Percentiles rank a stretch among this genome's conserved stretches.
Evolutionary conservation across 1,140 invertebrate species (phyloP).

Genomic region (Parasteatoda tepidariorum): DNA sequence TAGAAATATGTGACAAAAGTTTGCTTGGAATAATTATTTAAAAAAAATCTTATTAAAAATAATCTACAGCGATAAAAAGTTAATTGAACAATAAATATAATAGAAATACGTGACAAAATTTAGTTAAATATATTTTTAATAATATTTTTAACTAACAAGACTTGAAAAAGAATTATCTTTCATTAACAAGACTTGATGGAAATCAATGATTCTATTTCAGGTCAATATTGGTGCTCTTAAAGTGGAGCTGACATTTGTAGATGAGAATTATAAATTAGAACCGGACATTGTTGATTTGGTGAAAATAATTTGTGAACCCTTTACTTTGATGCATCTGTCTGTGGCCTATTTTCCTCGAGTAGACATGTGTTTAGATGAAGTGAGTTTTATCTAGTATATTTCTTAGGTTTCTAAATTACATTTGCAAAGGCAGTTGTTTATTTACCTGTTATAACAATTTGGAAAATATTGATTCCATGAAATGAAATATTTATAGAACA

Average conservation of each 20-base stretch:
- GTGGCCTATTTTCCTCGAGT: conserved; percentile 38
- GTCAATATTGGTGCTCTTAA: conserved; percentile 16
- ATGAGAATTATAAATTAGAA: neutral
- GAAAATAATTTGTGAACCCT: conserved; percentile 32
- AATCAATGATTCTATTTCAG: conserved; percentile 7
- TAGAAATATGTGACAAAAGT: no score
- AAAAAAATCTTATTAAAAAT: no score
- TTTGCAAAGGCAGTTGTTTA: neutral
- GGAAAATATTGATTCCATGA: neutral
- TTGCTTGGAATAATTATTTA: no score
- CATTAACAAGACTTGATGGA: no score
- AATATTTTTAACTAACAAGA: no score
- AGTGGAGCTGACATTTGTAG: neutral
- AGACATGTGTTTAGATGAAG: conserved; percentile 29
- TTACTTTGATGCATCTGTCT: conserved; percentile 37
- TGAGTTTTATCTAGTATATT: neutral
- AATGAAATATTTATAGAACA: no score
- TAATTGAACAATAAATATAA: no score
- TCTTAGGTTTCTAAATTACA: neutral
- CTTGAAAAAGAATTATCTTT: no score
- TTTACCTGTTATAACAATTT: neutral
- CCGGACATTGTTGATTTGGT: conserved; percentile 16
- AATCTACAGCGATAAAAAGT: no score
- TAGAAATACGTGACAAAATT: no score
- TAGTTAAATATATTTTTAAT: no score